Conservation (phyloP, 2,888 invertebrate species). For the Mythimna lalbum region DNA sequence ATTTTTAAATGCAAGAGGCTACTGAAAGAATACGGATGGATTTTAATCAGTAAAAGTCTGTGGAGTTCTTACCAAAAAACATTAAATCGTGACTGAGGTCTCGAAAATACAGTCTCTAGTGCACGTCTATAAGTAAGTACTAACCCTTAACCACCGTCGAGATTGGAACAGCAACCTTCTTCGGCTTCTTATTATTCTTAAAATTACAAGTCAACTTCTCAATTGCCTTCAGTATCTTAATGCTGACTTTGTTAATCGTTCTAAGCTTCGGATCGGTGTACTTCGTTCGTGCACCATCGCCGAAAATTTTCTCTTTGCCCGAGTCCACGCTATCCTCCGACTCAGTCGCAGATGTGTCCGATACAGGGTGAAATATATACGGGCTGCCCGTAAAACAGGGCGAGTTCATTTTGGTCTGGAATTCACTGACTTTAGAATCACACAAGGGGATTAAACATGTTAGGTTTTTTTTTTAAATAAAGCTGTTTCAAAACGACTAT, state of each 20-base stretch:
- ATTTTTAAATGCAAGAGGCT: no score
- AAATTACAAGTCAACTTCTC: slow-evolving; percentile 86
- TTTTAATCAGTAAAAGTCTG: no score
- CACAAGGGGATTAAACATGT: slow-evolving; percentile 23
- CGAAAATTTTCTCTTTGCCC: slow-evolving; percentile 82
- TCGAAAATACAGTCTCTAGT: neutral
- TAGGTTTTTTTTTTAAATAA: slow-evolving; percentile 14
- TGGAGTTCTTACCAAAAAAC: no score
- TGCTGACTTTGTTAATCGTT: slow-evolving; percentile 89
- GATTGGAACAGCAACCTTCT: slow-evolving; percentile 61
- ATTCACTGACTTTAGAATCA: slow-evolving; percentile 36
- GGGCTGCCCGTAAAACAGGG: slow-evolving; percentile 84
- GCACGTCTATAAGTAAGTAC: slow-evolving; percentile 15
- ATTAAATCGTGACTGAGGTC: neutral
- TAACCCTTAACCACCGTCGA: slow-evolving; percentile 31
- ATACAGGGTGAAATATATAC: slow-evolving; percentile 86
- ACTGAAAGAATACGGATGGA: no score
- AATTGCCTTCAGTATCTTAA: slow-evolving; percentile 86
- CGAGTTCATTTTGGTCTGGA: slow-evolving; percentile 78
- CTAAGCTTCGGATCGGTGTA: slow-evolving; percentile 87
- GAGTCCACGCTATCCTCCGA: slow-evolving; percentile 85
- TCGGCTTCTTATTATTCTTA: slow-evolving; percentile 78
- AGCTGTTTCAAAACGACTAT: slow-evolving; percentile 67
- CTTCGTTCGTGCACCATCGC: slow-evolving; percentile 81
- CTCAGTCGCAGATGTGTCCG: slow-evolving; percentile 87